These are phyloP conservation scores for Pleuronectes platessa DNA, from an alignment of 2,113 vertebrate genomes.

Conservation along the genomic window DNA sequence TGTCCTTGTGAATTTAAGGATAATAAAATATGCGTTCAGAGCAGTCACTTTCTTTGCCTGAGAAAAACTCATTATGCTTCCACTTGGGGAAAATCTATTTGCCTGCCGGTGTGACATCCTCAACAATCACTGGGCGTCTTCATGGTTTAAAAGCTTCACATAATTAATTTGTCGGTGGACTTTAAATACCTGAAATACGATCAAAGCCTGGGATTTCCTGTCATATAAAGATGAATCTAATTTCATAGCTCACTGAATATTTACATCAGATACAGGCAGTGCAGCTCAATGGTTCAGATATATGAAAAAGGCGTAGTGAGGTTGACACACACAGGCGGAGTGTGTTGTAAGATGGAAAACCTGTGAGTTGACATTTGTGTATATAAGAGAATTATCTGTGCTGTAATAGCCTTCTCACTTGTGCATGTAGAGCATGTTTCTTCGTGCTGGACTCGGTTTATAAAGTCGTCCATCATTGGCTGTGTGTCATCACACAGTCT, in stretches of 20 bases:
- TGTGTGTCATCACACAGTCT: slow-evolving; percentile 29
- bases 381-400: slow-evolving; percentile 42
- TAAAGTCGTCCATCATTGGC: slow-evolving; percentile 63
- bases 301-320: background rate
- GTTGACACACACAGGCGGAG: background rate
- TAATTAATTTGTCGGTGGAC: background rate
- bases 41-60: background rate
- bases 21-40: background rate
- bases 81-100: background rate
- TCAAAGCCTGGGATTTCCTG: background rate
- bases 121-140: background rate
- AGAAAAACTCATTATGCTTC: background rate
- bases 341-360: background rate
- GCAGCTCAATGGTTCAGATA: slow-evolving; percentile 12
- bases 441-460: slow-evolving; percentile 37
- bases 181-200: background rate
- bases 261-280: background rate
- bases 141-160: background rate
- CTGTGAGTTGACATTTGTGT: slow-evolving; percentile 42
- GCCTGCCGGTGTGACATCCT: background rate
- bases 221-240: slow-evolving; percentile 16
- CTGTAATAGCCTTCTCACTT: slow-evolving; percentile 66
- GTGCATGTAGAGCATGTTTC: slow-evolving; percentile 58
- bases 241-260: slow-evolving; percentile 19
- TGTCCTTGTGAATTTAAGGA: background rate